Conservation (phyloP, 1,140 invertebrate genomes). For the Dufourea novaeangliae region DNA sequence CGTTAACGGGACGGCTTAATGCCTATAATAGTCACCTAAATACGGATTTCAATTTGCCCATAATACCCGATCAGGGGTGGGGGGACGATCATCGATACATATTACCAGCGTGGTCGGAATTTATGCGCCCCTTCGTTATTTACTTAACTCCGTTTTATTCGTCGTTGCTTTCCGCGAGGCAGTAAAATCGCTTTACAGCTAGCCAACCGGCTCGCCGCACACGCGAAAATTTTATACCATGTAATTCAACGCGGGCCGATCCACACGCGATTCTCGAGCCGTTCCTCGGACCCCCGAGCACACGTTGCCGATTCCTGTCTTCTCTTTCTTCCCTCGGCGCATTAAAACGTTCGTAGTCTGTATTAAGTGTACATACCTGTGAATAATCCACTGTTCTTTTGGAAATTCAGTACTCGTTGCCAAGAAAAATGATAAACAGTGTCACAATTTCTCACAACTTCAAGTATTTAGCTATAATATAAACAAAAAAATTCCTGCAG, state of each 20-base stretch:
- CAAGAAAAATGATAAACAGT: too few species aligned
- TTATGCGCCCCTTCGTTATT: slow-evolving; percentile 25
- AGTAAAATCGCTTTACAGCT: background rate
- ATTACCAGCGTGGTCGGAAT: slow-evolving; percentile 9
- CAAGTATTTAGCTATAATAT: too few species aligned
- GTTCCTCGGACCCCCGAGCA: background rate
- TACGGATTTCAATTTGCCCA: slow-evolving; percentile 34
- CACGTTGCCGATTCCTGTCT: background rate
- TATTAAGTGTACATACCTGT: too few species aligned
- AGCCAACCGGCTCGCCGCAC: background rate
- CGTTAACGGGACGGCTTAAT: slow-evolving; percentile 33
- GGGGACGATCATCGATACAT: slow-evolving; percentile 30
- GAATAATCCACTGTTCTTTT: too few species aligned
- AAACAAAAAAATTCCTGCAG: too few species aligned
- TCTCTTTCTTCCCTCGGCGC: too few species aligned
- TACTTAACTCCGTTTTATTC: slow-evolving; percentile 8
- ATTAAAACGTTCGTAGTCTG: too few species aligned
- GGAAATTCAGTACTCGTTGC: too few species aligned
- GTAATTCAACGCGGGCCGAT: background rate
- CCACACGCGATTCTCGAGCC: too few species aligned
- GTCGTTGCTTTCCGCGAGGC: background rate
- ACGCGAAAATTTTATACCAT: background rate
- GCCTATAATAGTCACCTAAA: slow-evolving; percentile 41
- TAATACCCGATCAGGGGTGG: too few species aligned
- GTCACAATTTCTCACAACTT: too few species aligned